Conservation (phyloP, 2,797 vertebrate genomes). For the Diplodus puntazzo region DNA sequence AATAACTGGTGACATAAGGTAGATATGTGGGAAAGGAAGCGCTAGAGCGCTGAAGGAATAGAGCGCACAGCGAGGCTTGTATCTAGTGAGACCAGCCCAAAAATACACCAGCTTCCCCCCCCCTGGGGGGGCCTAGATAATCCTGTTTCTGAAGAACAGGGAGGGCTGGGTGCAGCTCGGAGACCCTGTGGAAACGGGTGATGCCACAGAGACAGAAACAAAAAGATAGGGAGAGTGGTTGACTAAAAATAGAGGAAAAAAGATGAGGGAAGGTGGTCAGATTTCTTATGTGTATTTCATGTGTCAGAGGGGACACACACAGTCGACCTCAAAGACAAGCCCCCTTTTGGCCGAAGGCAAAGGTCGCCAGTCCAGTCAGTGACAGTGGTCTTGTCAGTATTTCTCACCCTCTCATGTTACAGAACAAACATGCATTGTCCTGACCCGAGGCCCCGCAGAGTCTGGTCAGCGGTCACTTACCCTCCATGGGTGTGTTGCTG, state of each 20-base stretch:
- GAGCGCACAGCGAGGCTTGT: conserved; percentile 65
- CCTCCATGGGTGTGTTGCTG: conserved; percentile 99
- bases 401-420: conserved; percentile 72
- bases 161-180: conserved; percentile 65
- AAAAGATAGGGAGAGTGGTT: conserved; percentile 51
- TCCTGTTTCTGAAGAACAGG: conserved; percentile 77
- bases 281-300: conserved; percentile 39
- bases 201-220: conserved; percentile 67
- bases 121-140: conserved; percentile 64
- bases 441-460: conserved; percentile 7
- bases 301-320: conserved; percentile 26
- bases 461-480: conserved; percentile 82
- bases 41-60: conserved; percentile 49
- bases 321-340: conserved; percentile 21
- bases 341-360: conserved; percentile 49
- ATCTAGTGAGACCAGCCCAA: conserved; percentile 76
- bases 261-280: conserved; percentile 58
- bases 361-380: conserved; percentile 31
- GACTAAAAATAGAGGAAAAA: conserved; percentile 70
- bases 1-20: conserved; percentile 49
- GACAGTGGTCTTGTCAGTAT: conserved; percentile 35
- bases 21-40: conserved; percentile 51
- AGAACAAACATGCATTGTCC: conserved; percentile 62
- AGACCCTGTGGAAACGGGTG: conserved; percentile 66
- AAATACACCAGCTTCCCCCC: conserved; percentile 81